Evolutionary conservation across 2,888 invertebrate genomes (phyloP).

Genomic region (Cantharis nigra): DNA sequence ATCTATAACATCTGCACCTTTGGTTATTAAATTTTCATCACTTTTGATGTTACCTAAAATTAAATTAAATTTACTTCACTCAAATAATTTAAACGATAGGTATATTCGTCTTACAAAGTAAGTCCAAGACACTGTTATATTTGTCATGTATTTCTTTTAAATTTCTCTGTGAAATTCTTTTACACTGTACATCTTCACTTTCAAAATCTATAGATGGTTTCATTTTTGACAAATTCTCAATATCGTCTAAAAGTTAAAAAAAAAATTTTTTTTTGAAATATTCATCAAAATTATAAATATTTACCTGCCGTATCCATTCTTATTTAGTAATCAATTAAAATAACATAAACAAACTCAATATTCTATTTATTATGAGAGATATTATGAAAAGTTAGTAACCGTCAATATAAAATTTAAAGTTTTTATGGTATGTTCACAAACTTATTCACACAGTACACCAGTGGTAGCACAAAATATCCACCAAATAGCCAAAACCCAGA

Average conservation of each 20-base stretch:
- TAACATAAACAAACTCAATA: background rate
- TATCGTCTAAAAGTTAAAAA: background rate
- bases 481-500: too few species aligned
- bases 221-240: background rate
- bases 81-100: background rate
- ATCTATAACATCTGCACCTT: background rate
- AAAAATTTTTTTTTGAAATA: background rate
- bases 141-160: background rate
- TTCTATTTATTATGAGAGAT: background rate
- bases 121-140: background rate
- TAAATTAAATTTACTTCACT: too few species aligned
- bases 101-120: background rate
- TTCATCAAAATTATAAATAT: background rate
- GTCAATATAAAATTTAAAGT: background rate
- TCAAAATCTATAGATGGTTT: background rate
- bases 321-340: background rate
- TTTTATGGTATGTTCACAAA: background rate
- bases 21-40: background rate
- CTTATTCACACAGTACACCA: background rate
- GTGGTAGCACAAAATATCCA: background rate
- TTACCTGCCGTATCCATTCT: background rate
- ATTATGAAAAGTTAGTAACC: background rate
- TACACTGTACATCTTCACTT: background rate
- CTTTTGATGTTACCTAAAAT: background rate
- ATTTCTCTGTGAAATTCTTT: constrained; percentile 2